Evolutionary conservation across 2,888 invertebrate genomes (phyloP).

Genomic region (Spialia ferax): DNA sequence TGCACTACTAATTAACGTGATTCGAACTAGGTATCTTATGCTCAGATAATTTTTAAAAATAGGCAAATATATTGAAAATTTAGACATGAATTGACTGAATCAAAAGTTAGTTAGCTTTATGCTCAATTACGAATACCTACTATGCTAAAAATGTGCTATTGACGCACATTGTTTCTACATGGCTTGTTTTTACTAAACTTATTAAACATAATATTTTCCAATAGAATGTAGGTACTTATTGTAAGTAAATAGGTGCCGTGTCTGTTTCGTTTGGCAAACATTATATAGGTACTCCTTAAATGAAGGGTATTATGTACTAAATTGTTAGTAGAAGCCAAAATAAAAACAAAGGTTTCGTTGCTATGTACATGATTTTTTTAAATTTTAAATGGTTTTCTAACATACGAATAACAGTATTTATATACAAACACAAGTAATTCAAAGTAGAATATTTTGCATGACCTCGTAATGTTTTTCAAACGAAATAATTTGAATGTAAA

Average conservation of each 20-base stretch:
- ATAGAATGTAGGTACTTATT: constrained; percentile 27
- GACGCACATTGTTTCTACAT: constrained; percentile 12
- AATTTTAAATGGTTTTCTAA: background rate
- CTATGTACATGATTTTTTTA: too few species aligned
- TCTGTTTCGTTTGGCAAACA: constrained; percentile 34
- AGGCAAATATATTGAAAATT: constrained; percentile 25
- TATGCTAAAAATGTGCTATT: constrained; percentile 34
- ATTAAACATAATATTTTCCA: constrained; percentile 9
- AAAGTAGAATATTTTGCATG: background rate
- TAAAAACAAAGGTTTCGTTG: too few species aligned
- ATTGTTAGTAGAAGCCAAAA: too few species aligned
- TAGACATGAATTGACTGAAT: constrained; percentile 48
- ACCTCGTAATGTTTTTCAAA: constrained; percentile 52
- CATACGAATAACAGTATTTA: background rate
- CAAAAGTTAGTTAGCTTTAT: constrained; percentile 49
- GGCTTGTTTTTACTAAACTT: constrained; percentile 36
- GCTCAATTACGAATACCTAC: constrained; percentile 61
- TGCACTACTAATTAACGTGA: constrained; percentile 34
- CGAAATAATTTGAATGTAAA: constrained; percentile 50
- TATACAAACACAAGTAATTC: background rate
- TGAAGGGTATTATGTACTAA: too few species aligned
- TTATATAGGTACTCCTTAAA: background rate
- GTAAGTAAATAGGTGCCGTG: constrained; percentile 23
- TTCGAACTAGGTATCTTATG: constrained; percentile 35
- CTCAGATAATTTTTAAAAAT: constrained; percentile 36